phyloP scores from a whole-genome alignment of 2,797 vertebrate species.

The Sebastes taczanowskii region DNA sequence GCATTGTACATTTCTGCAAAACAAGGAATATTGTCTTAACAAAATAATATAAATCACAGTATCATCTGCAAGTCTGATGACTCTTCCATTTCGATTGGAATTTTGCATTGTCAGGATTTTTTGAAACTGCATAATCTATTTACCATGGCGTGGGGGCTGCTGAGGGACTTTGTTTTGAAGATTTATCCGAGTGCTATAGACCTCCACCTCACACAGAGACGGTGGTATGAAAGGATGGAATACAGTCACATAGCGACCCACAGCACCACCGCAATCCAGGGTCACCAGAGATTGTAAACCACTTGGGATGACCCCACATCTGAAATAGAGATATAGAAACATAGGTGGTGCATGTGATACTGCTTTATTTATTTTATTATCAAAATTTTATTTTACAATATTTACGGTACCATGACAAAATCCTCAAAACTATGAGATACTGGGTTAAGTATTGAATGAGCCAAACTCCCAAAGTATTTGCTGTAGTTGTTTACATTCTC shows the following conservation, averaged over 20 bases:
- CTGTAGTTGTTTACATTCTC: not conserved
- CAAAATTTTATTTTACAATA: not conserved
- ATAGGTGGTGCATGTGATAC: not conserved
- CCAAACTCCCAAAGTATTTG: not conserved
- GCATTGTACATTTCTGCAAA: too few relatives aligned
- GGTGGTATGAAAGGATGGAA: not conserved
- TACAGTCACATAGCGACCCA: slow-evolving; percentile 29
- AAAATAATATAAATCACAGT: not conserved
- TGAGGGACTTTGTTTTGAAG: not conserved
- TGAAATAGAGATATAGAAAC: not conserved
- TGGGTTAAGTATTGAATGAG: not conserved
- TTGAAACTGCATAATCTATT: not conserved
- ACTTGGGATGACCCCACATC: not conserved
- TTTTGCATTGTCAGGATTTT: not conserved
- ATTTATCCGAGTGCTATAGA: slow-evolving; percentile 9
- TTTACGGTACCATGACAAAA: not conserved
- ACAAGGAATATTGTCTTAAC: not conserved
- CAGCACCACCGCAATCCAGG: slow-evolving; percentile 9
- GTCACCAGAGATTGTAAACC: not conserved
- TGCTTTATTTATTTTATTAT: not conserved
- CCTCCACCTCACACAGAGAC: slow-evolving; percentile 25
- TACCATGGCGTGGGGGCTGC: not conserved
- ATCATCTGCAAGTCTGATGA: not conserved
- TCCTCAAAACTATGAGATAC: not conserved
- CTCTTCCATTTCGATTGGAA: not conserved